Conservation (phyloP, 2,797 vertebrate species). For the Phoebastria nigripes region DNA sequence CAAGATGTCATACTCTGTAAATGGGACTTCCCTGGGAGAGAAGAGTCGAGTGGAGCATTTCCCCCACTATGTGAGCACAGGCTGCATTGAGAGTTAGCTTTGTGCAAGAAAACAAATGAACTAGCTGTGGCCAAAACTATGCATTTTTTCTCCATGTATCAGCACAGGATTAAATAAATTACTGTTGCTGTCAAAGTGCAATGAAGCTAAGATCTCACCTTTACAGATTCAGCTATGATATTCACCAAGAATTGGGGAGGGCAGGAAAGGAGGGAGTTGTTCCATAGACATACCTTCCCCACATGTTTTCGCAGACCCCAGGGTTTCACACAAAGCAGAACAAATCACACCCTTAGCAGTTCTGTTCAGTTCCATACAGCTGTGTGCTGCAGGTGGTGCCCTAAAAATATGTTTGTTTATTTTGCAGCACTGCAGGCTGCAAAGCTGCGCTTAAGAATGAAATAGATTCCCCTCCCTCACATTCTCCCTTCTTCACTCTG, state of each 20-base stretch:
- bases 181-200: background rate
- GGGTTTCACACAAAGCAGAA: slow-evolving; percentile 56
- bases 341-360: slow-evolving; percentile 50
- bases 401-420: slow-evolving; percentile 69
- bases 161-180: background rate
- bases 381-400: slow-evolving; percentile 62
- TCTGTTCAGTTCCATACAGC: slow-evolving; percentile 62
- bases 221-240: background rate
- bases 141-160: background rate
- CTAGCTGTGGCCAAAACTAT: background rate
- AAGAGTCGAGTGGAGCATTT: background rate
- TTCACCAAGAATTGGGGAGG: background rate
- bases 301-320: slow-evolving; percentile 8
- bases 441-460: slow-evolving; percentile 32
- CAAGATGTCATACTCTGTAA: background rate
- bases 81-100: background rate
- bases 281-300: slow-evolving; percentile 16
- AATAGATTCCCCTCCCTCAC: background rate
- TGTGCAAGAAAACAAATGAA: background rate
- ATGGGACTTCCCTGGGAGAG: background rate
- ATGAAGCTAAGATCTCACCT: background rate
- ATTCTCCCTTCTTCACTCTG: background rate
- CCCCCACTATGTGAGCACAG: background rate
- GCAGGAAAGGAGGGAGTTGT: background rate
- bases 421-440: slow-evolving; percentile 43